Percentiles rank a stretch among this genome's conserved stretches.
Conservation (phyloP, 92 coral and sea anemone species). For the Palythoa grandiflora region DNA sequence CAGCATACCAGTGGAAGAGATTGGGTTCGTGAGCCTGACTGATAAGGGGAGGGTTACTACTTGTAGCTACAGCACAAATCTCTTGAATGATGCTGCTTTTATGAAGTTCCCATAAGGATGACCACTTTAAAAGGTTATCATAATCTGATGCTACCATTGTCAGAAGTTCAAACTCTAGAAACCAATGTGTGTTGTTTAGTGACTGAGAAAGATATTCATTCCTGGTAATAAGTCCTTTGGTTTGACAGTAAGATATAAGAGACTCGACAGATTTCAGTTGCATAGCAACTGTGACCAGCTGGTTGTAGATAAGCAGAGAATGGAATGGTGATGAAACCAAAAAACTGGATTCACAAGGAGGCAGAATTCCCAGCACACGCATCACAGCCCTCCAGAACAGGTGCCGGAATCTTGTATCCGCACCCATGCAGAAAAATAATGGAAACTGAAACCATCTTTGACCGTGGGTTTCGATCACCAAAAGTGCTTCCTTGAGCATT, state of each 20-base stretch:
- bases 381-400: conserved; percentile 37
- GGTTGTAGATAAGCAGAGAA: not conserved
- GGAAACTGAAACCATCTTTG: conserved; percentile 19
- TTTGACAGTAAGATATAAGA: not conserved
- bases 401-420: conserved; percentile 38
- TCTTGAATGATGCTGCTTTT: conserved; percentile 28
- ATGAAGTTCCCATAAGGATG: conserved; percentile 29
- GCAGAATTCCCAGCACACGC: conserved; percentile 15
- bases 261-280: not conserved
- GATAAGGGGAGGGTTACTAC: conserved; percentile 12
- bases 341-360: not conserved
- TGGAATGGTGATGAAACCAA: not conserved
- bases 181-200: conserved; percentile 19
- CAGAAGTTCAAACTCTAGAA: conserved; percentile 11
- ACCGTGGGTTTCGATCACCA: not conserved
- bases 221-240: not conserved
- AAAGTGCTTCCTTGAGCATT: not conserved
- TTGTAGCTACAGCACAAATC: conserved; percentile 5
- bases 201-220: conserved; percentile 1
- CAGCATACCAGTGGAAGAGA: conserved; percentile 26
- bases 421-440: conserved; percentile 37
- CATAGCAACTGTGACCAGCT: not conserved
- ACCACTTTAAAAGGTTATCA: conserved; percentile 13
- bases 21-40: conserved; percentile 8
- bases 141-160: conserved; percentile 18